phyloP scores from a whole-genome alignment of 2,888 invertebrate genomes.

The Epiblema foenella region DNA sequence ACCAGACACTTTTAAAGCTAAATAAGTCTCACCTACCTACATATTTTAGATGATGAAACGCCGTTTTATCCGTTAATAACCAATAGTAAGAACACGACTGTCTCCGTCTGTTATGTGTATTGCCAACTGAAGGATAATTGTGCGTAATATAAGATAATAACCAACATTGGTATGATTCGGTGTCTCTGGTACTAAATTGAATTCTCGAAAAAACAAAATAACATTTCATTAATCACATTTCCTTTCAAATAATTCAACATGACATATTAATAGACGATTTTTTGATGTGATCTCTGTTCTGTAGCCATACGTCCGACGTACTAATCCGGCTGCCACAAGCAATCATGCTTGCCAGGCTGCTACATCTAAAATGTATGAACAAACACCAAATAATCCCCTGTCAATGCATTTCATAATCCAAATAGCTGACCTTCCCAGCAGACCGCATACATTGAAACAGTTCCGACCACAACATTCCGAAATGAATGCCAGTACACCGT shows the following conservation, averaged over 20 bases:
- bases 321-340: too few relatives aligned
- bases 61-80: background rate
- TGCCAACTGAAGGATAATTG: slow-evolving; percentile 17
- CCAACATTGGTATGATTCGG: too few relatives aligned
- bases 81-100: slow-evolving; percentile 1
- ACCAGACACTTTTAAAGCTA: too few relatives aligned
- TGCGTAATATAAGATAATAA: too few relatives aligned
- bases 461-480: slow-evolving; percentile 5
- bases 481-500: background rate
- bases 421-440: background rate
- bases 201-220: slow-evolving; percentile 6
- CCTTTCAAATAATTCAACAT: slow-evolving; percentile 1
- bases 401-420: background rate
- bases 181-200: background rate
- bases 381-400: background rate
- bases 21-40: too few relatives aligned
- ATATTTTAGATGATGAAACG: too few relatives aligned
- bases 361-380: too few relatives aligned
- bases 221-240: too few relatives aligned
- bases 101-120: slow-evolving; percentile 5
- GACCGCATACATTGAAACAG: slow-evolving; percentile 11
- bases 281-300: too few relatives aligned
- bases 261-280: too few relatives aligned
- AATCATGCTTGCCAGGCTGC: too few relatives aligned
- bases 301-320: too few relatives aligned